Evolutionary conservation across 1,140 invertebrate species (phyloP).

Genomic region (Dufourea novaeangliae): DNA sequence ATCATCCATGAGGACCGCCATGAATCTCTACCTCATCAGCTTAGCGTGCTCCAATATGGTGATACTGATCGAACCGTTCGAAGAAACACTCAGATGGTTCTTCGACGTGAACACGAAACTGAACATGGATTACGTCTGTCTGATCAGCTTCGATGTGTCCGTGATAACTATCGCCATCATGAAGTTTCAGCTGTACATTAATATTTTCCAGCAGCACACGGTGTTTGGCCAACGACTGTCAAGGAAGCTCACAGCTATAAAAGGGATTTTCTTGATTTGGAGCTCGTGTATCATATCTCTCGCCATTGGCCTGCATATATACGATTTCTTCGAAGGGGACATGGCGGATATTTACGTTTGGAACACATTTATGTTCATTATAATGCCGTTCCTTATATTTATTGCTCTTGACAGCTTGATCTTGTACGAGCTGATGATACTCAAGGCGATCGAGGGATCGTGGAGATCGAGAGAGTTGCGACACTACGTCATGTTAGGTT

Average conservation of each 20-base stretch:
- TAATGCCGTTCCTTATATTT: constrained; percentile 58
- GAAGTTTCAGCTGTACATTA: constrained; percentile 67
- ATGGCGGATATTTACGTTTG: constrained; percentile 68
- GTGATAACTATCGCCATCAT: constrained; percentile 70
- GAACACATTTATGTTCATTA: constrained; percentile 67
- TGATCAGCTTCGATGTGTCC: constrained; percentile 71
- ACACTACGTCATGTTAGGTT: constrained; percentile 64
- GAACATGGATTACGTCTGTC: constrained; percentile 70
- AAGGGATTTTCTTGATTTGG: constrained; percentile 70
- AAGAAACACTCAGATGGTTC: constrained; percentile 61
- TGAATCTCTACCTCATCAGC: constrained; percentile 70
- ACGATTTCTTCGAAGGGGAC: constrained; percentile 61
- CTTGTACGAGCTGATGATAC: constrained; percentile 55
- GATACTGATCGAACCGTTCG: constrained; percentile 67
- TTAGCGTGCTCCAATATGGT: constrained; percentile 69
- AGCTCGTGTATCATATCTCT: constrained; percentile 57
- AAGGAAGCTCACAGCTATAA: constrained; percentile 52
- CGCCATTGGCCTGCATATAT: constrained; percentile 71
- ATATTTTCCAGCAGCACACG: constrained; percentile 42
- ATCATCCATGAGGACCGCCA: constrained; percentile 57
- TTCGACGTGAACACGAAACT: constrained; percentile 61
- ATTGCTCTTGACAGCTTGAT: constrained; percentile 59
- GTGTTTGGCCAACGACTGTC: constrained; percentile 37
- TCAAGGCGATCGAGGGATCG: constrained; percentile 45
- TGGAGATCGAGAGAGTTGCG: constrained; percentile 50